A percentile compares a stretch with the other conserved stretches of the same genome.
These are phyloP conservation scores for Coptodon bakossiorum DNA, from an alignment of 2,113 vertebrate species.

Conservation along the genomic window DNA sequence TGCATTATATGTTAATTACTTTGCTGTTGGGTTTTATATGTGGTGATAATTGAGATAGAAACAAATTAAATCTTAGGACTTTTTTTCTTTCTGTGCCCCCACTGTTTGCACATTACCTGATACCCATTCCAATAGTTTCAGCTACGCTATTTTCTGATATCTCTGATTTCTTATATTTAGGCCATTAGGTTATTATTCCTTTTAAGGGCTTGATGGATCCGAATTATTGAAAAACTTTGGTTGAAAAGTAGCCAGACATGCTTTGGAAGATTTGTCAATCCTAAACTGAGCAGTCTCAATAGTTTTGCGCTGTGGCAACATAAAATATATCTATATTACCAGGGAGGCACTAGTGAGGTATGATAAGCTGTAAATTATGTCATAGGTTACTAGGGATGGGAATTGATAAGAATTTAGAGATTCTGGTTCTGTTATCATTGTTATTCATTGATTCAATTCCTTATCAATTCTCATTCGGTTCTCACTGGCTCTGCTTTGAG, in stretches of 20 bases:
- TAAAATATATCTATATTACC: background rate
- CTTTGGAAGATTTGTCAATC: background rate
- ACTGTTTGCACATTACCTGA: background rate
- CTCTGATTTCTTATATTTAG: background rate
- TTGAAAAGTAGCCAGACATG: background rate
- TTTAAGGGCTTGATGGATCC: background rate
- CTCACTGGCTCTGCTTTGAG: background rate
- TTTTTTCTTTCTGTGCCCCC: background rate
- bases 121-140: background rate
- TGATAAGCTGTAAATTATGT: background rate
- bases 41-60: background rate
- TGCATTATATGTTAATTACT: background rate
- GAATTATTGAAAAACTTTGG: background rate
- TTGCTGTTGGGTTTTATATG: background rate
- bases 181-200: background rate
- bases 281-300: background rate
- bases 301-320: background rate
- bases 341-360: background rate
- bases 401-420: background rate
- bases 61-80: background rate
- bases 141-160: background rate
- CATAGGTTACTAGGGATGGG: background rate
- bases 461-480: background rate
- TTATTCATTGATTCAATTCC: background rate
- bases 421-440: background rate